Evolutionary conservation across 2,113 vertebrate genomes (phyloP).

Genomic region (Tetraodon nigroviridis): DNA sequence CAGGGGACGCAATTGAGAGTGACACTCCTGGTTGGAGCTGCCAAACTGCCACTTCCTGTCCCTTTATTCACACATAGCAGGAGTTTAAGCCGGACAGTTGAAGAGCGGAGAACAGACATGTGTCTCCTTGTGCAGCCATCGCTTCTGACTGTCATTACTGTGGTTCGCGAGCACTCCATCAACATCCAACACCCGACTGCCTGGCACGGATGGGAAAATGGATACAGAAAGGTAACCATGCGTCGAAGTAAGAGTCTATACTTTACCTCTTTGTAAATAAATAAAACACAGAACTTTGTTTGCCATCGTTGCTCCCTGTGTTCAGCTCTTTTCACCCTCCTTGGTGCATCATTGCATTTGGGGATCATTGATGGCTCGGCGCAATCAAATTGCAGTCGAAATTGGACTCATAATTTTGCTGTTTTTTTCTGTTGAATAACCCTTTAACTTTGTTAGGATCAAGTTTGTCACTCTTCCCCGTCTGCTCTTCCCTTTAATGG

Average conservation of each 20-base stretch:
- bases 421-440: slow-evolving; percentile 60
- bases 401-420: slow-evolving; percentile 71
- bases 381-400: slow-evolving; percentile 69
- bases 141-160: slow-evolving; percentile 71
- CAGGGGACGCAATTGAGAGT: slow-evolving; percentile 78
- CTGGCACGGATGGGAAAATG: slow-evolving; percentile 30
- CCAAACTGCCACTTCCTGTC: slow-evolving; percentile 81
- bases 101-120: slow-evolving; percentile 77
- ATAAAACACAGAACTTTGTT: slow-evolving; percentile 51
- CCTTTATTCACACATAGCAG: slow-evolving; percentile 77
- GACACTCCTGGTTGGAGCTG: slow-evolving; percentile 81
- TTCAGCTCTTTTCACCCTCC: slow-evolving; percentile 37
- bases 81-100: slow-evolving; percentile 73
- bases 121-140: slow-evolving; percentile 73
- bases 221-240: slow-evolving; percentile 10
- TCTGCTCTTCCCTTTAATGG: slow-evolving; percentile 59
- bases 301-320: slow-evolving; percentile 32
- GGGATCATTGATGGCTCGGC: slow-evolving; percentile 39
- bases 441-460: slow-evolving; percentile 72
- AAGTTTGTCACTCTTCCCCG: slow-evolving; percentile 60
- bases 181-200: slow-evolving; percentile 44
- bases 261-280: slow-evolving; percentile 35
- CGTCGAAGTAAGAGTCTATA: not conserved
- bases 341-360: slow-evolving; percentile 56
- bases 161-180: slow-evolving; percentile 65